phyloP scores from a whole-genome alignment of 2,797 vertebrate species.

The Clarias fuscus region DNA sequence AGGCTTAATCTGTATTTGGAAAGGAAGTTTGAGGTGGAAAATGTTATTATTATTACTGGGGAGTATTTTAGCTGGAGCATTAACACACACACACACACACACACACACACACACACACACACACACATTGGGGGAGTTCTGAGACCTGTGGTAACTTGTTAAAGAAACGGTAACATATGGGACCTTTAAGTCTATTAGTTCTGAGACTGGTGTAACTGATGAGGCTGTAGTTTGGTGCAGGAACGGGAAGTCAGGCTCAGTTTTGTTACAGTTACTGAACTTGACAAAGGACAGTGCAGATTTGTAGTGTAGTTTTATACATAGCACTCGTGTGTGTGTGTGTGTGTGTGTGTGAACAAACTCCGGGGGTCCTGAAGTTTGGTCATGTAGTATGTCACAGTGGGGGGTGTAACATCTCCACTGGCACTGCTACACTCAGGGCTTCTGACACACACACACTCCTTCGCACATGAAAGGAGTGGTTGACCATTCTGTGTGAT shows the following conservation, averaged over 20 bases:
- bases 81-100: no score
- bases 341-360: neutral
- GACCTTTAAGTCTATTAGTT: neutral
- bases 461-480: slow-evolving; percentile 70
- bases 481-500: slow-evolving; percentile 77
- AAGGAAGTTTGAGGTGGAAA: no score
- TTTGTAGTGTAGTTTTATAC: neutral
- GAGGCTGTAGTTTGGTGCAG: neutral
- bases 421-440: slow-evolving; percentile 58
- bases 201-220: neutral
- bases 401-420: slow-evolving; percentile 64
- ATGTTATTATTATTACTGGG: no score
- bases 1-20: no score
- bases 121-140: no score
- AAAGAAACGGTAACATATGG: no score
- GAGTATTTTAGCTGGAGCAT: no score
- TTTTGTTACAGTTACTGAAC: neutral
- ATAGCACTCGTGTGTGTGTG: neutral
- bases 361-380: slow-evolving; percentile 39
- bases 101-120: no score
- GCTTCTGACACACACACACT: slow-evolving; percentile 17
- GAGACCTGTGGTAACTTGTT: no score
- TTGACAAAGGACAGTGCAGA: neutral
- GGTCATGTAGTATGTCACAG: slow-evolving; percentile 63
- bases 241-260: neutral